Conservation (phyloP, 1,140 invertebrate species). For the Drosophila sulfurigaster region DNA sequence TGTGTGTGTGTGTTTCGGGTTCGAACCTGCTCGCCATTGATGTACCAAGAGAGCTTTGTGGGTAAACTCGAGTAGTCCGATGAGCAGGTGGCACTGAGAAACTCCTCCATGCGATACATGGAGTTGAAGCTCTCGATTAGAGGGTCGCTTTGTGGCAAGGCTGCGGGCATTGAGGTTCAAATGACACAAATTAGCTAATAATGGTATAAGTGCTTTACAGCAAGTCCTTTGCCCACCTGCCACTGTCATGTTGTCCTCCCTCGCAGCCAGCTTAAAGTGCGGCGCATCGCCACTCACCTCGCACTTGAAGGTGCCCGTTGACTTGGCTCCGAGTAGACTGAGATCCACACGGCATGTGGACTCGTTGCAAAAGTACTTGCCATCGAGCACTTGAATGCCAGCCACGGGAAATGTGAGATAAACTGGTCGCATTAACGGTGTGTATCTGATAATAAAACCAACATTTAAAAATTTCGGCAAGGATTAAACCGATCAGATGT, state of each 20-base stretch:
- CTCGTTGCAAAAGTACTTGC: conserved; percentile 87
- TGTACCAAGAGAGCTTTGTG: conserved; percentile 88
- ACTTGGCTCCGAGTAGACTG: conserved; percentile 86
- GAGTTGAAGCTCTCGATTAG: conserved; percentile 86
- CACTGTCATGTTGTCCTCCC: conserved; percentile 88
- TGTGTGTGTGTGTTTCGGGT: conserved; percentile 4
- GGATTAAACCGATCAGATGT: background rate
- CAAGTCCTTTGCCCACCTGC: conserved; percentile 85
- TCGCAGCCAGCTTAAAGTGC: conserved; percentile 87
- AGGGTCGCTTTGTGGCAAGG: conserved; percentile 87
- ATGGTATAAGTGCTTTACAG: conserved; percentile 28
- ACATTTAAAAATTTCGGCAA: background rate
- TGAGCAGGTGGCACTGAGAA: conserved; percentile 87
- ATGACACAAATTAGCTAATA: conserved; percentile 36
- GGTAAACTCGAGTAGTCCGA: conserved; percentile 87
- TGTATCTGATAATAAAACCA: conserved; percentile 59
- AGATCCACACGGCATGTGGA: conserved; percentile 86
- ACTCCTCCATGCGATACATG: conserved; percentile 87
- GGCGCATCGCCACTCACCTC: conserved; percentile 89
- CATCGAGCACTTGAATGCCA: conserved; percentile 91
- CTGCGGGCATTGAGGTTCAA: conserved; percentile 71
- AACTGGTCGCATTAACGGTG: conserved; percentile 78
- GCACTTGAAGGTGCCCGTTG: conserved; percentile 87
- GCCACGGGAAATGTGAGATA: conserved; percentile 81
- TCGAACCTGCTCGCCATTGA: conserved; percentile 87